Evolutionary conservation across 2,113 vertebrate genomes (phyloP), one percentile per base, ranked within the genome.

Genomic region (Ellobius talpinus): DNA sequence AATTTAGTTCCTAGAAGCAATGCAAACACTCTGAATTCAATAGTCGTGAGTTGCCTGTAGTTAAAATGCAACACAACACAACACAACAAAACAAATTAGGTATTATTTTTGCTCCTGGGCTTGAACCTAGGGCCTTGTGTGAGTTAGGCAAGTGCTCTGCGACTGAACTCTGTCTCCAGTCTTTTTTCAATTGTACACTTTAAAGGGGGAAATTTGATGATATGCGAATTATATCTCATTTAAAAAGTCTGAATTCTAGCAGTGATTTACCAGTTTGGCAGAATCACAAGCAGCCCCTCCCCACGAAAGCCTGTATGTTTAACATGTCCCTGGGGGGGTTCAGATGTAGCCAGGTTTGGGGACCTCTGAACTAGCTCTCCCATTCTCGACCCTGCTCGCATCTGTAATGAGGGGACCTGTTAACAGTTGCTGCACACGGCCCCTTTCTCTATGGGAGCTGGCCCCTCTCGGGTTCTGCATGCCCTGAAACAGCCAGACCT

Each of bases 401-500:
- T 91, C 77, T 91, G 3, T 97, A 96, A 97, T 84, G 88, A 81
- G 45, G 72, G 42, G 21, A 91, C 93, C 81, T 90, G 70, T 94
- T 93, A 96, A 91, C 81, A 94, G 93, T 96, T 82, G 31, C 87
- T 86, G 31, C 87, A 89, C 90, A 93, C 74, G 92, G 87, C 87
- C 82, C 87, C 90, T 96, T 96, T 93, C 91, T 95, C 84, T 94
- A 90, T 87, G 78, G 65, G 72, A 96, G 81, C 63, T 84, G 70
- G 89, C 87, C 96, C 50, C 61, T 90, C 91, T 96, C 3, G 3
- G 78, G n/a, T 95, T 94, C 95, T 93, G 96, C 45, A 76, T n/a
- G 81, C 74, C 81, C 93, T 94, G 55, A 93, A 86, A 95, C 79
- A 97, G 85, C 93, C 96, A 97, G 93, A 96, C 84, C 90, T 97